These are phyloP conservation scores for Whitmania pigra DNA, from an alignment of 1,140 invertebrate species.

Conservation along the genomic window DNA sequence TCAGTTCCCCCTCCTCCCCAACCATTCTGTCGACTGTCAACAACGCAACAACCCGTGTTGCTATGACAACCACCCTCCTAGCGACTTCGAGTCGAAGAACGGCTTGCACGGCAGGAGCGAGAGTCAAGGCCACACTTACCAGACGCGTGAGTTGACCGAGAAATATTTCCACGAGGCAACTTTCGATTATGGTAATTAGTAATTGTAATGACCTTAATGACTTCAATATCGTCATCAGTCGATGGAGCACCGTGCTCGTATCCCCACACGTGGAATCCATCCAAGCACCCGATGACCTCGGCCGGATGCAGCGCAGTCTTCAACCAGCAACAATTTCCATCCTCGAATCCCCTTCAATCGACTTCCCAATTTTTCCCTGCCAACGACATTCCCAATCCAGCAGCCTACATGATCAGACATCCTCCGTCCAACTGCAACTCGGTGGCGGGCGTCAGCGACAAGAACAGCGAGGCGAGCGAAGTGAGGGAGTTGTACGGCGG, in stretches of 20 bases:
- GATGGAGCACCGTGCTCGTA: not conserved
- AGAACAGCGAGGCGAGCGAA: not conserved
- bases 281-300: not conserved
- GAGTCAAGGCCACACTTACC: conserved; percentile 7
- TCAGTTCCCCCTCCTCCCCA: conserved; percentile 2
- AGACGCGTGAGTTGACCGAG: not conserved
- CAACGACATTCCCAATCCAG: conserved; percentile 1
- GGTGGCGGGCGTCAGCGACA: not conserved
- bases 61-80: conserved; percentile 10
- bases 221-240: not conserved
- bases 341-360: not conserved
- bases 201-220: not conserved
- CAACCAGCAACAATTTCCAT: not conserved
- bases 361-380: not conserved
- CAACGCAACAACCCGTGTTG: not conserved
- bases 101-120: not conserved
- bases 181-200: not conserved
- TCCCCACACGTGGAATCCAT: conserved; percentile 10
- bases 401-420: conserved; percentile 2
- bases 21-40: not conserved
- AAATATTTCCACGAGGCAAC: not conserved
- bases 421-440: not conserved
- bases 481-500: not conserved
- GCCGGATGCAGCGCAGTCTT: not conserved
- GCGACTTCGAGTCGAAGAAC: conserved; percentile 1